Conservation (phyloP, 64 coral and sea anemone genomes). For the Platygyra sinensis region DNA sequence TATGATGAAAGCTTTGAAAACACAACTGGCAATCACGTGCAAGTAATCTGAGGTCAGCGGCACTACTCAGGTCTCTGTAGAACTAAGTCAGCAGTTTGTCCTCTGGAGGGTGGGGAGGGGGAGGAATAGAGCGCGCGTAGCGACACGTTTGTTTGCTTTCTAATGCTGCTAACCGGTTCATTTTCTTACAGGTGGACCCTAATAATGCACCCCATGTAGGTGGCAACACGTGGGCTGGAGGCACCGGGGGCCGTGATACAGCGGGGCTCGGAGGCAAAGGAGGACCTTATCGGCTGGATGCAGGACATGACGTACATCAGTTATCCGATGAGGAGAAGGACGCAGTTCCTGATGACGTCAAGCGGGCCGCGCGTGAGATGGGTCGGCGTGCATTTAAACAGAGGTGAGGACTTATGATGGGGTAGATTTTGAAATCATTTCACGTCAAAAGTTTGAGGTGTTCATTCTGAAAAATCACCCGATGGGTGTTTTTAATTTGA, state of each 20-base stretch:
- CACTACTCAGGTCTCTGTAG: too few relatives aligned
- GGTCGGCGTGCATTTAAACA: conserved; percentile 87
- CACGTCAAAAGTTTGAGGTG: background rate
- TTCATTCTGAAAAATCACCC: too few relatives aligned
- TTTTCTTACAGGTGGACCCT: conserved; percentile 68
- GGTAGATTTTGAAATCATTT: background rate
- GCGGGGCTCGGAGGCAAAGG: conserved; percentile 98
- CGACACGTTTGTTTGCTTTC: too few relatives aligned
- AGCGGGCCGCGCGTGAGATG: conserved; percentile 89
- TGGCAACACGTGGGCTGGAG: conserved; percentile 97
- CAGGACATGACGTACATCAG: conserved; percentile 94
- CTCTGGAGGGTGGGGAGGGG: too few relatives aligned
- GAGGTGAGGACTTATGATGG: conserved; percentile 34
- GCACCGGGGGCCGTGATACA: conserved; percentile 95
- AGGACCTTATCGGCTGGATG: conserved; percentile 94
- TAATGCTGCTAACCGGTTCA: background rate
- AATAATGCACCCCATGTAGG: conserved; percentile 89
- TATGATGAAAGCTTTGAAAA: background rate
- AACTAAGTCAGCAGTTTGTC: too few relatives aligned
- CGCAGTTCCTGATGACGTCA: conserved; percentile 93
- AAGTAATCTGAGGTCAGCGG: too few relatives aligned
- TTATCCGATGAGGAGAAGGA: conserved; percentile 94
- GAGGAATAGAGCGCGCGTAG: too few relatives aligned
- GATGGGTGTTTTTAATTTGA: too few relatives aligned
- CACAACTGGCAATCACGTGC: background rate